phyloP scores from a whole-genome alignment of 1,140 invertebrate genomes.

The Zaprionus davidi region DNA sequence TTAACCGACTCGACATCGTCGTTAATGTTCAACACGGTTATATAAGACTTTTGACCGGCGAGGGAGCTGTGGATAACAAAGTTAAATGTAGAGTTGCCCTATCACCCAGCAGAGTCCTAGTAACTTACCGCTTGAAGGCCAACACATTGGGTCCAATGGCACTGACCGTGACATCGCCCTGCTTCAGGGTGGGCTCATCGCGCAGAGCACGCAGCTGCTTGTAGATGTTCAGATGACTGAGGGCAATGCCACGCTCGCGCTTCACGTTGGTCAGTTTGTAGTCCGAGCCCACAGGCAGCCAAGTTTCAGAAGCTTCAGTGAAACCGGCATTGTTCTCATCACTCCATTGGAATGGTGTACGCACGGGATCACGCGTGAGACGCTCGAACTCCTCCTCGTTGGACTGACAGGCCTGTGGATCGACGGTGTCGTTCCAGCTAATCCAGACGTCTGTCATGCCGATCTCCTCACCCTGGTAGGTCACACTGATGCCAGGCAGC shows the following conservation, averaged over 20 bases:
- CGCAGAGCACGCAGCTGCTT: constrained; percentile 74
- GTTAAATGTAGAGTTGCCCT: neutral
- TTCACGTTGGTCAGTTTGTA: constrained; percentile 86
- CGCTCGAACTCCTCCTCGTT: constrained; percentile 73
- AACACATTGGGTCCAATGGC: constrained; percentile 84
- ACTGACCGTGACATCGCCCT: constrained; percentile 77
- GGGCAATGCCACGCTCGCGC: constrained; percentile 74
- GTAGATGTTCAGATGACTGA: constrained; percentile 79
- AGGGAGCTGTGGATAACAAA: constrained; percentile 44
- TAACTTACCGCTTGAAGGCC: constrained; percentile 84
- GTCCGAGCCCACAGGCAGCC: constrained; percentile 88
- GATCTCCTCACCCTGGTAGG: constrained; percentile 92
- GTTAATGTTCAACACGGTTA: constrained; percentile 69
- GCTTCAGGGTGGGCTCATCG: constrained; percentile 70
- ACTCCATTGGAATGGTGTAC: constrained; percentile 90
- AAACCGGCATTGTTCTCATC: constrained; percentile 85
- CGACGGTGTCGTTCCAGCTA: constrained; percentile 85
- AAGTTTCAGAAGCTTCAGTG: constrained; percentile 86
- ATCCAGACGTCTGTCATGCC: constrained; percentile 90
- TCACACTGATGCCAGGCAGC: constrained; percentile 90
- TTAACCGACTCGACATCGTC: constrained; percentile 71
- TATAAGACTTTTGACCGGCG: constrained; percentile 57
- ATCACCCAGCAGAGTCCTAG: neutral
- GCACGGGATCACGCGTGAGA: constrained; percentile 86
- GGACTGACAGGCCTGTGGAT: constrained; percentile 80